Conservation (phyloP, 2,797 vertebrate genomes). For the Anguilla anguilla region DNA sequence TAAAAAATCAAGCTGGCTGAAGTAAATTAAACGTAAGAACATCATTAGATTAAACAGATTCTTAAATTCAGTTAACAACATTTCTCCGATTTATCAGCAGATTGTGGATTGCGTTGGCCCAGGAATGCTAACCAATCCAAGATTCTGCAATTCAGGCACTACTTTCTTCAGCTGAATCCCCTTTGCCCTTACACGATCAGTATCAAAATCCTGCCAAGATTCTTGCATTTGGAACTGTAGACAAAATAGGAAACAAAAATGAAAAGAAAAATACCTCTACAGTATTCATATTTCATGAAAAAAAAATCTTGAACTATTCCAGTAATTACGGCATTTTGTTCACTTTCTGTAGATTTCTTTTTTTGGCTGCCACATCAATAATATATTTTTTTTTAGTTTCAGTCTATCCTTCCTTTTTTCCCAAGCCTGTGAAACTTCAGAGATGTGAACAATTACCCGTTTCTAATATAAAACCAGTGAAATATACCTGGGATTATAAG, state of each 20-base stretch:
- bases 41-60: background rate
- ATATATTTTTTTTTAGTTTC: conserved; percentile 72
- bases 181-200: background rate
- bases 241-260: conserved; percentile 9
- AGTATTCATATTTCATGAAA: conserved; percentile 19
- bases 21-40: background rate
- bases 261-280: background rate
- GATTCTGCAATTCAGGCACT: background rate
- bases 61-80: background rate
- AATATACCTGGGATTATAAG: conserved; percentile 85
- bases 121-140: background rate
- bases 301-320: background rate
- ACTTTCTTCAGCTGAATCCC: background rate
- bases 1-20: background rate
- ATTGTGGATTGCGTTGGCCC: background rate
- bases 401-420: conserved; percentile 69
- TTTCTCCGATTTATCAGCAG: background rate
- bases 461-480: conserved; percentile 81
- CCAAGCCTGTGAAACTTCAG: conserved; percentile 81
- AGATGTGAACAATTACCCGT: conserved; percentile 74
- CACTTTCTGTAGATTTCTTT: conserved; percentile 34
- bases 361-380: conserved; percentile 73
- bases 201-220: background rate
- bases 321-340: conserved; percentile 23
- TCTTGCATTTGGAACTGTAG: background rate